Evolutionary conservation across 2,888 invertebrate genomes (phyloP).

Genomic region (Chironomus riparius): DNA sequence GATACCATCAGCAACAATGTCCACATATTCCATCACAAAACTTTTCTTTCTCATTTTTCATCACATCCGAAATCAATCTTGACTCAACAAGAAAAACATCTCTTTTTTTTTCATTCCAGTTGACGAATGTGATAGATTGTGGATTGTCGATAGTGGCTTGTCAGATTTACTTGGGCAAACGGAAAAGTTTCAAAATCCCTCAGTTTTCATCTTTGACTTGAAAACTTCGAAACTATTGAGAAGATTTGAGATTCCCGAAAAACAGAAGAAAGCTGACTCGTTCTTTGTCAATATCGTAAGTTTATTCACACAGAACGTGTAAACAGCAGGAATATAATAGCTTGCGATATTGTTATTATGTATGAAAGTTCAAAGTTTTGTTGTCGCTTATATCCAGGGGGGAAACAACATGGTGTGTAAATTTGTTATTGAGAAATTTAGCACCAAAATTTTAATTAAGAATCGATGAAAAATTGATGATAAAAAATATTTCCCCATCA

Average conservation of each 20-base stretch:
- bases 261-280: slow-evolving; percentile 59
- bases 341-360: too few species aligned
- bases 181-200: neutral
- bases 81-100: too few species aligned
- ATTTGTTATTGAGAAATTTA: too few species aligned
- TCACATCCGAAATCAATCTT: too few species aligned
- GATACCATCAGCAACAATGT: too few species aligned
- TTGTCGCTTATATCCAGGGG: neutral
- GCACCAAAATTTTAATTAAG: too few species aligned
- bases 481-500: too few species aligned
- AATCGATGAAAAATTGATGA: too few species aligned
- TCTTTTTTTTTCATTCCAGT: slow-evolving; percentile 34
- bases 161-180: slow-evolving; percentile 37
- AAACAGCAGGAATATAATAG: neutral
- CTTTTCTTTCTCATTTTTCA: too few species aligned
- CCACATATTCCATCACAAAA: too few species aligned
- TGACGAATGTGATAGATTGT: slow-evolving; percentile 43
- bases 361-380: neutral
- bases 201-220: slow-evolving; percentile 13
- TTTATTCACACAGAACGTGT: slow-evolving; percentile 31
- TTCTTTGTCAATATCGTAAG: slow-evolving; percentile 75
- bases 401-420: too few species aligned
- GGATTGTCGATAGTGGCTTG: slow-evolving; percentile 43
- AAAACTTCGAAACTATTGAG: slow-evolving; percentile 52
- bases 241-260: slow-evolving; percentile 57